phyloP scores from a whole-genome alignment of 2,113 vertebrate genomes.

The Turdus rufiventris region DNA sequence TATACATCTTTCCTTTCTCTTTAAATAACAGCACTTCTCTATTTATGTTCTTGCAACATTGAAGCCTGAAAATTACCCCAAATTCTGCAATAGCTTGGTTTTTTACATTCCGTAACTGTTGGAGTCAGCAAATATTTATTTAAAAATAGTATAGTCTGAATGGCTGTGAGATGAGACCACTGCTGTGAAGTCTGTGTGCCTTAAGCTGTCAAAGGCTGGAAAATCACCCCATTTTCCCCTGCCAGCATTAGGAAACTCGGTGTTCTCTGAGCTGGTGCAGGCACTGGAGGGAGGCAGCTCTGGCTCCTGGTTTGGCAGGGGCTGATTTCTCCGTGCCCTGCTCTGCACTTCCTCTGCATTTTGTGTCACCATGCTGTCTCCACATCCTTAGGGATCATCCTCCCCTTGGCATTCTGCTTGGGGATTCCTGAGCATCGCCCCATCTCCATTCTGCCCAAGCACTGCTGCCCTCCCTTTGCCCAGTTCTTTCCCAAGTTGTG shows the following conservation, averaged over 20 bases:
- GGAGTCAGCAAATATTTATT: neutral
- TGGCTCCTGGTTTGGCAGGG: neutral
- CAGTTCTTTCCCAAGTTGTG: accelerated
- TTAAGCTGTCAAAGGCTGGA: neutral
- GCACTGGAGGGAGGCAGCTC: accelerated
- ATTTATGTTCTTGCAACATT: neutral
- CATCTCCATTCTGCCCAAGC: accelerated
- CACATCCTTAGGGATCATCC: accelerated
- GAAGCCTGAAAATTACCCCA: neutral
- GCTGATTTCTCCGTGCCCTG: accelerated
- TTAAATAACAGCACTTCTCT: neutral
- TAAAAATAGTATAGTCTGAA: neutral
- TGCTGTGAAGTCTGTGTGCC: neutral
- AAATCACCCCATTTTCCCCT: neutral
- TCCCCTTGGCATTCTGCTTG: accelerated
- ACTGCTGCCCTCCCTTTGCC: neutral
- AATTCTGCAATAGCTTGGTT: neutral
- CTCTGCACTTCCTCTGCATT: accelerated
- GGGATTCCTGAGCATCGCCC: accelerated
- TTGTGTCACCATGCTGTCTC: accelerated
- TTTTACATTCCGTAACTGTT: neutral
- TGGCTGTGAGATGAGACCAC: accelerated
- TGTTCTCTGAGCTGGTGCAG: accelerated
- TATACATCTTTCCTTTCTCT: neutral
- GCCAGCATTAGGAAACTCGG: accelerated